Evolutionary conservation across 2,797 vertebrate species (phyloP).

Genomic region (Podargus strigoides): DNA sequence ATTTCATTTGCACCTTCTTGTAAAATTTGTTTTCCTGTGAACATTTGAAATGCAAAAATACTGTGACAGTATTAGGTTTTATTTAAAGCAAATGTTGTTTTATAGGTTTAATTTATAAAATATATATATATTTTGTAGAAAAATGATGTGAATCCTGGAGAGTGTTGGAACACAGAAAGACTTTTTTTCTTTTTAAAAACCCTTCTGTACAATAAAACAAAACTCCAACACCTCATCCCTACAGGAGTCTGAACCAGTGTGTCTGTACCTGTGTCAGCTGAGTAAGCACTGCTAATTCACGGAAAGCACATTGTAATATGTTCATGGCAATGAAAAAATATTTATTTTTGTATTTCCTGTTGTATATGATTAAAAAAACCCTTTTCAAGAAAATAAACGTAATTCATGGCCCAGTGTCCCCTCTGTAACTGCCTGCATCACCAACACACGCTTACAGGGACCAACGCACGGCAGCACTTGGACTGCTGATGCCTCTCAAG

Average conservation of each 20-base stretch:
- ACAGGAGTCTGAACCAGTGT: not conserved
- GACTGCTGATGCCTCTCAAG: not conserved
- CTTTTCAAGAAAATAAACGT: not conserved
- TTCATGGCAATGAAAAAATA: not conserved
- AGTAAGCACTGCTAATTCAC: not conserved
- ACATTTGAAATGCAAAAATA: not conserved
- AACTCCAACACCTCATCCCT: not conserved
- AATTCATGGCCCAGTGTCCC: not conserved
- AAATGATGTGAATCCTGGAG: not conserved
- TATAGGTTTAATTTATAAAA: conserved; percentile 57
- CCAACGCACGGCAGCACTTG: not conserved
- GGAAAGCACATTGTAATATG: not conserved
- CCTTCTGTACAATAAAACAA: not conserved
- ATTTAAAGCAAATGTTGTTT: conserved; percentile 40
- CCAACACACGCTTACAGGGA: accelerated
- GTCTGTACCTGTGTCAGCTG: not conserved
- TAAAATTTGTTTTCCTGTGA: not conserved
- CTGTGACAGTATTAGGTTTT: not conserved
- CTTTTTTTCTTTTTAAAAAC: not conserved
- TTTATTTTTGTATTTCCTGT: not conserved
- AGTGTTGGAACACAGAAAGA: not conserved
- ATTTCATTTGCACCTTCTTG: not conserved
- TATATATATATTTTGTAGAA: not conserved
- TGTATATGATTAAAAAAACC: not conserved
- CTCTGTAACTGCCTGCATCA: not conserved